A percentile compares a stretch with the other conserved stretches of the same genome.
These are phyloP conservation scores for Hirtodrosophila duncani DNA, from an alignment of 2,888 invertebrate genomes.

Conservation along the genomic window DNA sequence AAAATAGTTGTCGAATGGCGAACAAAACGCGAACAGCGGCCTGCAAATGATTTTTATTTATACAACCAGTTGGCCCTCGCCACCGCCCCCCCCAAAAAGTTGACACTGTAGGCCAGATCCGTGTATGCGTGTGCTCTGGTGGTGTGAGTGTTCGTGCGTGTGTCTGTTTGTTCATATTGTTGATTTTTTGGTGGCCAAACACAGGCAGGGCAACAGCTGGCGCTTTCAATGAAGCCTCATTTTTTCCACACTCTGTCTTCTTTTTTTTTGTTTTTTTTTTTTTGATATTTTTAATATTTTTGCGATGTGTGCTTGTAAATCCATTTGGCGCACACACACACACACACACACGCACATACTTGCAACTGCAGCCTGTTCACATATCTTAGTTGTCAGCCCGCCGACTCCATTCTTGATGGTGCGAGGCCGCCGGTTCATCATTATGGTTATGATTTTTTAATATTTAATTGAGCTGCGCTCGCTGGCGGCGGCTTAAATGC, in stretches of 20 bases:
- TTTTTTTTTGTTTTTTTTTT: slow-evolving; percentile 17
- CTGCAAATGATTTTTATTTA: slow-evolving; percentile 48
- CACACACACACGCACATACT: too few species aligned
- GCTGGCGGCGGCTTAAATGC: slow-evolving; percentile 64
- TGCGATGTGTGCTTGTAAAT: background rate
- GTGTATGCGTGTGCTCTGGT: background rate
- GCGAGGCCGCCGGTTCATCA: slow-evolving; percentile 32
- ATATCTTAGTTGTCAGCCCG: slow-evolving; percentile 19
- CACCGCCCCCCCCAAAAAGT: slow-evolving; percentile 1
- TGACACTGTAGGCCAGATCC: background rate
- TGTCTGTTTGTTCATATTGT: slow-evolving; percentile 49
- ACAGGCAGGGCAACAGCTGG: slow-evolving; percentile 58
- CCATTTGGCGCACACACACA: slow-evolving; percentile 4
- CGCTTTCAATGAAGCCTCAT: slow-evolving; percentile 40
- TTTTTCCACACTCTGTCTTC: slow-evolving; percentile 17
- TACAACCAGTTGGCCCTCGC: too few species aligned
- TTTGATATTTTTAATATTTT: slow-evolving; percentile 4
- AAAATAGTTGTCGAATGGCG: slow-evolving; percentile 32
- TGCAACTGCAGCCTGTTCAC: too few species aligned
- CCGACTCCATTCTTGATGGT: slow-evolving; percentile 12
- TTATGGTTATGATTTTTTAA: slow-evolving; percentile 63
- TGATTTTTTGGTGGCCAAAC: slow-evolving; percentile 64
- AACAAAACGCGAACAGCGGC: slow-evolving; percentile 37
- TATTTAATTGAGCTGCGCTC: slow-evolving; percentile 67
- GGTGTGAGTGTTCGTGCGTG: slow-evolving; percentile 9